These are phyloP conservation scores for Caenorhabditis brenneri DNA, from an alignment of 1,140 invertebrate genomes.

Conservation along the genomic window DNA sequence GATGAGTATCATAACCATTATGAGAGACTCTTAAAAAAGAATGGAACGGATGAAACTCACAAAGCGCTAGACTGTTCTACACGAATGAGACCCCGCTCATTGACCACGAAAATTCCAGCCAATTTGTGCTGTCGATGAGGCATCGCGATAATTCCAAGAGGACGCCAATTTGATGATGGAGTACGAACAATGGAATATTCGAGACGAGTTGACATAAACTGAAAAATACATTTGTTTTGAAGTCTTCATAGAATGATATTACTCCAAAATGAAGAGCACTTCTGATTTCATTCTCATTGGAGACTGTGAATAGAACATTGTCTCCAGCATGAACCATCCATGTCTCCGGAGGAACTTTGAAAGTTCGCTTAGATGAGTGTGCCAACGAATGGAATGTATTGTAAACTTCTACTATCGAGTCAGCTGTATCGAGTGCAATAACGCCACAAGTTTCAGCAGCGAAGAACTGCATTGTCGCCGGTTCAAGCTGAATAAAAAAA, in stretches of 20 bases:
- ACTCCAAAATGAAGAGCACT: constrained; percentile 47
- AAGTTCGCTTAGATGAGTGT: not conserved
- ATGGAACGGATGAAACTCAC: not conserved
- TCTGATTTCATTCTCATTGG: constrained; percentile 27
- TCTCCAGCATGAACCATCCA: constrained; percentile 13
- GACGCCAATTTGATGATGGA: constrained; percentile 1
- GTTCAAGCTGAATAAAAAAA: not conserved
- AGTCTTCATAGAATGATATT: not conserved
- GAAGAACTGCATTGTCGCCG: constrained; percentile 22
- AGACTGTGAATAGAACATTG: constrained; percentile 46
- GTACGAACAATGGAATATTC: not conserved
- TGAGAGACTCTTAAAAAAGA: not conserved
- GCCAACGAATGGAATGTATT: not conserved
- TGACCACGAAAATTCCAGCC: constrained; percentile 31
- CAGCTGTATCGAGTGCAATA: not conserved
- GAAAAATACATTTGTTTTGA: not conserved
- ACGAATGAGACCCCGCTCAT: constrained; percentile 29
- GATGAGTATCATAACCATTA: not conserved
- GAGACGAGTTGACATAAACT: constrained; percentile 27
- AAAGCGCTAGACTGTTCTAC: constrained; percentile 16
- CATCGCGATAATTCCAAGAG: constrained; percentile 12
- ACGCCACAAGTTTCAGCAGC: not conserved
- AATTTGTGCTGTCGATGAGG: constrained; percentile 18
- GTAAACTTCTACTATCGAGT: constrained; percentile 8
- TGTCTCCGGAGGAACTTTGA: constrained; percentile 45